Evolutionary conservation across 2,113 vertebrate species (phyloP), one percentile per base, ranked within the genome.

Genomic region (Channa argus): DNA sequence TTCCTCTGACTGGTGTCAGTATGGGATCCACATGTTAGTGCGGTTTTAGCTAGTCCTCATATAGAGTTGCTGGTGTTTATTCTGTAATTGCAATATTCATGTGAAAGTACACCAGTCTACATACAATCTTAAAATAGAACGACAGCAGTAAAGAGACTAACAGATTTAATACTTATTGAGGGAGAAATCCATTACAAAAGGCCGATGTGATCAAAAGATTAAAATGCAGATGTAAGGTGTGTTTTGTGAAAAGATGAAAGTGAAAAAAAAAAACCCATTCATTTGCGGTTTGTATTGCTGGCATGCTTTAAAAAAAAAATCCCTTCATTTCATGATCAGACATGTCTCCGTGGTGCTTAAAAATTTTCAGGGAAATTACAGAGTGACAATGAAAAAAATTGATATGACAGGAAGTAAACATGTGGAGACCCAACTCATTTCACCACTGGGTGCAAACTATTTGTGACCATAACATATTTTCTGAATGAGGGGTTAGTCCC

Each of bases 11-110:
- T 47, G 0, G 0, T 43, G 45, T 50, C 46, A 43, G 5, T 33
- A 41, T 36, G 52, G 44, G 47, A 80, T 37, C 11, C 49, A 58
- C 46, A 41, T 55, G 63, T 71, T 62, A 12, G 15, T 1, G 1
- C 52, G 33, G 9, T 7, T 38, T 41, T 41, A 41, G 39, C 11
- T 24, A 9, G 12, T 3, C 44, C 36, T 43, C 43, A 70, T 38
- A 43, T 5, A 3, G 45, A 36, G 49, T 5, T 13, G 37, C 2
- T 13, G 49, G n/a, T 10, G 24, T 24, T 24, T 24, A 24, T 24
- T 24, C 24, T 24, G 24, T 24, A 24, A 24, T 24, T 24, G 24
- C 24, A 24, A 24, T 24, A 24, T 24, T 24, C 24, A 24, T 24
- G 24, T 24, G 24, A 24, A 24, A 24, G 1, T 24, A 24, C 24